Percentiles rank a stretch among this genome's conserved stretches.
These are phyloP conservation scores for Castor canadensis DNA, from an alignment of 2,113 vertebrate genomes.

Conservation along the genomic window DNA sequence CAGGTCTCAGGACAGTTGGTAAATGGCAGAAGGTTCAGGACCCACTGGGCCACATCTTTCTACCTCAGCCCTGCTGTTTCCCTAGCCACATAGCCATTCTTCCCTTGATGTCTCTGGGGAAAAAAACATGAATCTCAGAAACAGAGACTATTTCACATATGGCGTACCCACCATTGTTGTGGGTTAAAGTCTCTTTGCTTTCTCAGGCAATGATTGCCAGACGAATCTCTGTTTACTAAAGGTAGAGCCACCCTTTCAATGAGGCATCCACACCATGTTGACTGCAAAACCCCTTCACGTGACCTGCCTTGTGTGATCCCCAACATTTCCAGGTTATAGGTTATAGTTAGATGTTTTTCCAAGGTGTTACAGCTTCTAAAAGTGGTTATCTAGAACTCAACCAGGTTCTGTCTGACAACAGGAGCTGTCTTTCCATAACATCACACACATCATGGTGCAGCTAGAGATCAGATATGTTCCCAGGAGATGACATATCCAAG, in stretches of 20 bases:
- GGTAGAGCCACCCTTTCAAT: neutral
- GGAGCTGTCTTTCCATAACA: neutral
- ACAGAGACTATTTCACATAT: neutral
- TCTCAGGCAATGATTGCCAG: neutral
- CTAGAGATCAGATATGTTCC: neutral
- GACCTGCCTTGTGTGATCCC: no score
- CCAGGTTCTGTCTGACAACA: neutral
- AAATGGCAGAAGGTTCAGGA: neutral
- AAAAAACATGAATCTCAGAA: neutral
- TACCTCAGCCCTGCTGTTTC: neutral
- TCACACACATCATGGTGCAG: neutral
- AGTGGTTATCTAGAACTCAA: neutral
- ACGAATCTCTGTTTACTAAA: neutral
- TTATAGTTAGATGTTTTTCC: neutral
- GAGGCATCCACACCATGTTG: neutral
- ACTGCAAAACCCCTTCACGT: neutral
- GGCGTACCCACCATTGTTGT: neutral
- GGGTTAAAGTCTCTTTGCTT: neutral
- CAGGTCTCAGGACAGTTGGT: accelerated
- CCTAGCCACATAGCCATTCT: neutral
- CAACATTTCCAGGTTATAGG: neutral
- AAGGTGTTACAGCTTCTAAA: neutral
- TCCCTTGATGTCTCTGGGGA: neutral
- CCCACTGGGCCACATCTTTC: neutral
- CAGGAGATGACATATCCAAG: neutral